Conservation (phyloP, 2,113 vertebrate genomes). For the Sceloporus undulatus region DNA sequence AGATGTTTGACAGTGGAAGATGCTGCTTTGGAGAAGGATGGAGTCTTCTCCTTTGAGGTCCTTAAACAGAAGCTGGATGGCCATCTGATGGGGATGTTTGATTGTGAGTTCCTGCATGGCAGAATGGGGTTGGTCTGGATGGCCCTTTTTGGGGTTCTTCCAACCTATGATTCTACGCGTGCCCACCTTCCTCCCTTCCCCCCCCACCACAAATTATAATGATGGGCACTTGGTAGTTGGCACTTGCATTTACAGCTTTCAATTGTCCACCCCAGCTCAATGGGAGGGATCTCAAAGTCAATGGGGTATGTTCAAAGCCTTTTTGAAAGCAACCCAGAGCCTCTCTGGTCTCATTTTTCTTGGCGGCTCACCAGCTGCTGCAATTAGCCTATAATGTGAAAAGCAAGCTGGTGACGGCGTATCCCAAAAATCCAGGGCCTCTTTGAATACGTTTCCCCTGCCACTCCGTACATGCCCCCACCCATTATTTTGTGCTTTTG, state of each 20-base stretch:
- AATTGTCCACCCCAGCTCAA: neutral
- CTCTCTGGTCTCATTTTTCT: neutral
- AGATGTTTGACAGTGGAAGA: too few species aligned
- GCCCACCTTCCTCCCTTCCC: neutral
- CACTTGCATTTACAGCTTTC: neutral
- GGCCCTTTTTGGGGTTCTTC: too few species aligned
- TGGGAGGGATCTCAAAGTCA: neutral
- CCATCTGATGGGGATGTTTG: too few species aligned
- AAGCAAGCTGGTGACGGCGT: neutral
- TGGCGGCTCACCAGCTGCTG: neutral
- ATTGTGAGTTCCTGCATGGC: too few species aligned
- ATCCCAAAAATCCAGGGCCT: neutral
- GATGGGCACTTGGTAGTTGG: neutral
- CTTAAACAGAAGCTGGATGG: too few species aligned
- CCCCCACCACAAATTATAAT: neutral
- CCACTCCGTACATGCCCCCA: neutral
- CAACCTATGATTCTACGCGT: too few species aligned
- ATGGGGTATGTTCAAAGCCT: conserved; percentile 18
- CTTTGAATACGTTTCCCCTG: neutral
- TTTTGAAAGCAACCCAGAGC: neutral
- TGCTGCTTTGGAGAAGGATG: too few species aligned
- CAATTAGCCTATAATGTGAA: neutral
- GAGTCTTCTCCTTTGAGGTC: too few species aligned
- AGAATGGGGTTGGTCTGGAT: too few species aligned
- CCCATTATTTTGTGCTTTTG: neutral